Evolutionary conservation across 1,140 invertebrate genomes (phyloP), one percentile per base, ranked within the genome.

Genomic region (Drosophila pallidifrons): DNA sequence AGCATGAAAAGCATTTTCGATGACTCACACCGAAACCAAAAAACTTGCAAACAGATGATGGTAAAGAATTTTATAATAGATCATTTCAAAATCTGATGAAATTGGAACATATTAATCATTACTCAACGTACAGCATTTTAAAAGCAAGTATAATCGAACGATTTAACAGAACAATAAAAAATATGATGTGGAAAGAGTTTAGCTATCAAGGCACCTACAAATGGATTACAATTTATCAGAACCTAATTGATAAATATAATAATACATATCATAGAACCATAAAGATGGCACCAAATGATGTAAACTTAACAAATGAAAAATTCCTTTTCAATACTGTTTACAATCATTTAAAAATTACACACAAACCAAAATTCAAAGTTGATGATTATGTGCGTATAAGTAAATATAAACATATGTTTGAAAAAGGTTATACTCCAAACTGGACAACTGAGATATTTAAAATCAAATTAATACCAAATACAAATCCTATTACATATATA

Each of bases 371-470:
- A 25, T 49, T 20, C 8, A 10, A 25, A 49, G 4, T 25, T n/a
- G 20, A n/a, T 74, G 47, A 49, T 25, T 25, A 10, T 25, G 16
- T 25, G 20, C 47, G 47, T 25, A 49, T 49, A 49, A 49, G 47
- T 49, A 49, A 49, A 49, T 49, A 49, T 25, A 45, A 74, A 75
- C 67, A 41, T 81, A 52, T 94, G 94, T 88, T 77, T 85, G 45
- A 81, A 87, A 38, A 92, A 81, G 77, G 92, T 91, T 64, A 94
- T 93, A 73, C 81, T 94, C 45, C 74, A 94, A 64, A 92, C 82
- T 35, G 85, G 93, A 6, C 94, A 94, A 68, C 92, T 94, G 80
- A 72, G 76, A 25, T 94, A 93, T 79, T 91, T 87, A 55, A 94
- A 93, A 87, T 93, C 78, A 80, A 91, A 92, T 16, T 94, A 89